Base-by-base conservation (phyloP, 30 jellyfish, hydroid and myxozoan species). In the Mastigias papua region DNA sequence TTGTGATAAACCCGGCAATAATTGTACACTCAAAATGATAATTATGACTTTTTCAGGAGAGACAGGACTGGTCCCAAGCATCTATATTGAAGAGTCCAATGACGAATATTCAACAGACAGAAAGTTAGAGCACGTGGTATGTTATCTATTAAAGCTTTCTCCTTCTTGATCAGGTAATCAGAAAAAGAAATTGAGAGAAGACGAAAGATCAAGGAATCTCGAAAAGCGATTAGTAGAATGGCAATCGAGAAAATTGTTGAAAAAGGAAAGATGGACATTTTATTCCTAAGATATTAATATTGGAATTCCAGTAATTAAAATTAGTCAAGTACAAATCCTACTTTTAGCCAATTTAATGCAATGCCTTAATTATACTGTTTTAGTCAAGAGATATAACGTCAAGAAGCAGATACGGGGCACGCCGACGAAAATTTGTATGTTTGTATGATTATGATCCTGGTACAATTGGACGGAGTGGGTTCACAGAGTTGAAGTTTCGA, bases 11-110 rank as follows among this genome's bases (percentile, higher is more conserved):
- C n/a, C n/a, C n/a, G n/a, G n/a, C n/a, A n/a, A n/a, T n/a, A n/a
- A n/a, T n/a, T n/a, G n/a, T n/a, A n/a, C n/a, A n/a, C n/a, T n/a
- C n/a, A n/a, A n/a, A n/a, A n/a, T n/a, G n/a, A n/a, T n/a, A n/a
- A n/a, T n/a, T n/a, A n/a, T 37, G 16, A 16, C 33, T 49, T 32
- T 50, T 65, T 29, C 22, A 95, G 98, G 99, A 0, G 90, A 70
- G 62, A 21, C 91, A 1, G 99, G 99, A n/a, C 69, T 90, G 26
- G 89, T 95, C 1, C 99, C 99, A 86, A 90, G 99, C 62, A 90
- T 95, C 49, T 95, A 95, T 65, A 93, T 95, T 6, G 99, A 95
- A 86, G 99, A 95, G 35, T 17, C 76, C 0, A 79, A 69, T 22
- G 90, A 87, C 22, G 90, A 78, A 31, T 37, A 37, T 35, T 13